A percentile compares a stretch with the other conserved stretches of the same genome.
phyloP scores from a whole-genome alignment of 37 sponge, comb jelly and placozoan genomes.

The Sycon ciliatum region DNA sequence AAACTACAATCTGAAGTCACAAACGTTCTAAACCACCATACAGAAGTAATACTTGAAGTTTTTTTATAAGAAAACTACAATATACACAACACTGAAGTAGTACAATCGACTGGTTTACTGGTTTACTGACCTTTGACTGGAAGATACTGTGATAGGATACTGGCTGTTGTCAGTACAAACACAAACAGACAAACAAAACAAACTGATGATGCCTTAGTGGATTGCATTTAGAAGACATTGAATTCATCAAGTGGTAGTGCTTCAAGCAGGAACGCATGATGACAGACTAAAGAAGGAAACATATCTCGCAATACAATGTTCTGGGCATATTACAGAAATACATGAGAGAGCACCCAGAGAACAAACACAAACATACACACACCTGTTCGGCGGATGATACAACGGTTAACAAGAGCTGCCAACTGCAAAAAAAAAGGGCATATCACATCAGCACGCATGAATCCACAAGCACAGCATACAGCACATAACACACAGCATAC shows the following conservation, averaged over 20 bases:
- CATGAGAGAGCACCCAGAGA: not conserved
- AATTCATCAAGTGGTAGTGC: too few species aligned
- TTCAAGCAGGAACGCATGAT: too few species aligned
- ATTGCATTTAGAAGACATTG: too few species aligned
- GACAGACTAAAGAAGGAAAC: not conserved
- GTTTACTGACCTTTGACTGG: conserved; percentile 73
- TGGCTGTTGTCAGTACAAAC: too few species aligned
- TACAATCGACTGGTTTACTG: too few species aligned
- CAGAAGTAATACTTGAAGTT: too few species aligned
- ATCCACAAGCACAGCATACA: not conserved
- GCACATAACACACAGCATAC: not conserved
- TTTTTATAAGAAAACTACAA: too few species aligned
- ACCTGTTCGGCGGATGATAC: conserved; percentile 83
- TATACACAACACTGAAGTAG: too few species aligned
- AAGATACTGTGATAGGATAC: conserved; percentile 85
- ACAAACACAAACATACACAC: not conserved
- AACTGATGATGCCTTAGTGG: too few species aligned
- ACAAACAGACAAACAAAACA: too few species aligned
- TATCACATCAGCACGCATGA: not conserved
- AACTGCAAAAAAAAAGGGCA: conserved; percentile 21
- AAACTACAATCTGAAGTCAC: too few species aligned
- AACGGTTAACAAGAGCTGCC: conserved; percentile 63
- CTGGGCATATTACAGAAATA: not conserved
- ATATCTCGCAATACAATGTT: not conserved
- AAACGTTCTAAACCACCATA: too few species aligned